Conservation (phyloP, 2,113 vertebrate genomes). For the Struthio camelus region DNA sequence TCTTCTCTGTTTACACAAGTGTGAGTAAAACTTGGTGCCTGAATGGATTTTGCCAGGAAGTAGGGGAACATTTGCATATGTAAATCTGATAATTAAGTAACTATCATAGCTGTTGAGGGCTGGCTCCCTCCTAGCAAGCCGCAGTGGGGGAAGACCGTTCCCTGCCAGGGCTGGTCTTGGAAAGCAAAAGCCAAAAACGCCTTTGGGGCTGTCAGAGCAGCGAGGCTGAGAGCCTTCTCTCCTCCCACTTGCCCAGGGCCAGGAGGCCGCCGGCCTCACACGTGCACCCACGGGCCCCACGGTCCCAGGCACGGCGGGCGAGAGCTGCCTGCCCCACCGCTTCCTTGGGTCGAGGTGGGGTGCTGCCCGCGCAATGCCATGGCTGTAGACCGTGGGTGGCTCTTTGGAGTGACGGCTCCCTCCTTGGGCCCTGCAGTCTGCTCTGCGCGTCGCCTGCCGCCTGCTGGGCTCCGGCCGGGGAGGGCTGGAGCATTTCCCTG, state of each 20-base stretch:
- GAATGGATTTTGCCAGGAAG: background rate
- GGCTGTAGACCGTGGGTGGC: too few relatives aligned
- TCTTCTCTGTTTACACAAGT: background rate
- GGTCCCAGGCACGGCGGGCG: too few relatives aligned
- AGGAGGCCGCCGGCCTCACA: too few relatives aligned
- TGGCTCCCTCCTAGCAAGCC: background rate
- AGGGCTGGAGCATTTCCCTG: background rate
- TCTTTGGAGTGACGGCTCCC: too few relatives aligned
- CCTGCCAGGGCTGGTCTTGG: rapidly evolving
- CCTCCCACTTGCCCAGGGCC: too few relatives aligned
- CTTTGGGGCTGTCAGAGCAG: too few relatives aligned
- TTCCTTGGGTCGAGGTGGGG: too few relatives aligned
- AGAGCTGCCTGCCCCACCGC: too few relatives aligned
- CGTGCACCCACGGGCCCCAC: too few relatives aligned
- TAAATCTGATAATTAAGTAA: background rate
- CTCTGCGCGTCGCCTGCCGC: background rate
- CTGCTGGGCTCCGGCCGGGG: background rate
- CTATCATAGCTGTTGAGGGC: background rate
- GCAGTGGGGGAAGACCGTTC: background rate
- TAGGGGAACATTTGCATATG: background rate
- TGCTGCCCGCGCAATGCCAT: too few relatives aligned
- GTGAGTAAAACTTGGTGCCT: background rate
- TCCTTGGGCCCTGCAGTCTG: background rate
- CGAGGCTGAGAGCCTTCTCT: too few relatives aligned
- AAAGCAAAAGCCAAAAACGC: background rate